phyloP scores from a whole-genome alignment of 2,113 vertebrate species.

The Rhipidura dahli region DNA sequence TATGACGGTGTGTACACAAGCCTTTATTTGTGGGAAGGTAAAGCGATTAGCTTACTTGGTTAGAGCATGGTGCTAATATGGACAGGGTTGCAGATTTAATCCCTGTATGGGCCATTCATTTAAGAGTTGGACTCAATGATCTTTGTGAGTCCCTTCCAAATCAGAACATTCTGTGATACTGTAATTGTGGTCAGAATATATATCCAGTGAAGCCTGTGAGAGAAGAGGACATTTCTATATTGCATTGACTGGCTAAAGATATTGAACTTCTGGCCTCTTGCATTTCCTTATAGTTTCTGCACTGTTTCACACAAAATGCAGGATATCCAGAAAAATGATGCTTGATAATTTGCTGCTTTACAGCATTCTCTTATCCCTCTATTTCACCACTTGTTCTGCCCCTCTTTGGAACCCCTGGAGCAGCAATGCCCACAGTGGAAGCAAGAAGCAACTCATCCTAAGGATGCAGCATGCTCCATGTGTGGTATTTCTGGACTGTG shows the following conservation, averaged over 20 bases:
- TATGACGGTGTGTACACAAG: accelerated
- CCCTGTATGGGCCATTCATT: background rate
- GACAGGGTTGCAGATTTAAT: background rate
- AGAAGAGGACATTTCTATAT: background rate
- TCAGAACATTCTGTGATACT: background rate
- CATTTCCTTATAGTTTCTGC: background rate
- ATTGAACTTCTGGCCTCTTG: background rate
- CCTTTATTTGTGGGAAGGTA: background rate
- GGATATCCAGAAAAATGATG: background rate
- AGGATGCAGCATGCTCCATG: background rate
- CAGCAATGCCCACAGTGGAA: background rate
- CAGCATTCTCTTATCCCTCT: background rate
- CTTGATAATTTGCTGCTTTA: background rate
- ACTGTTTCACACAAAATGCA: background rate
- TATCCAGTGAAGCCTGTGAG: background rate
- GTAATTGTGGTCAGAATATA: background rate
- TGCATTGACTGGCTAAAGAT: background rate
- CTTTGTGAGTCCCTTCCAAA: background rate
- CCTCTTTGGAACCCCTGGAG: background rate
- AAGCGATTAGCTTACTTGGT: background rate
- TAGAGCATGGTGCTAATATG: background rate
- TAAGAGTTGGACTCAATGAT: background rate
- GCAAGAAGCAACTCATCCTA: background rate
- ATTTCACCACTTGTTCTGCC: background rate
- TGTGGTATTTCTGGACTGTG: background rate